These are phyloP conservation scores for Proteles cristata DNA, from an alignment of 2,113 vertebrate species.

Conservation along the genomic window DNA sequence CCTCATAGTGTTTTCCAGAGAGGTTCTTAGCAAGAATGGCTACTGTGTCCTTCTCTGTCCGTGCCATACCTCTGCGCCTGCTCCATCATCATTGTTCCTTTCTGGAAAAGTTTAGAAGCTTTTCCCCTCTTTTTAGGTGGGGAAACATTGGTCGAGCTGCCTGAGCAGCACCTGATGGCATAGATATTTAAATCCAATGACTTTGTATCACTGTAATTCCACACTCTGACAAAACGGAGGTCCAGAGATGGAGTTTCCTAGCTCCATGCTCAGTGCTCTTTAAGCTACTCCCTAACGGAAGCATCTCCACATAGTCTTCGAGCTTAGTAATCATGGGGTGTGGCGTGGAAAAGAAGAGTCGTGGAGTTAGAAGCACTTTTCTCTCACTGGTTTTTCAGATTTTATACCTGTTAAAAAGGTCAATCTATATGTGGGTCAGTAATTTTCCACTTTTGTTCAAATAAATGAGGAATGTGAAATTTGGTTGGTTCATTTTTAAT, in stretches of 20 bases:
- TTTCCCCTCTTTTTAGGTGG: neutral
- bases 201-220: slow-evolving; percentile 20
- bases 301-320: neutral
- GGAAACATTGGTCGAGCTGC: neutral
- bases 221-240: neutral
- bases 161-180: neutral
- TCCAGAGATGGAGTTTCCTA: neutral
- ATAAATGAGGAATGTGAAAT: slow-evolving; percentile 7
- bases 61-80: neutral
- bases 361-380: neutral
- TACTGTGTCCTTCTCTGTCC: neutral
- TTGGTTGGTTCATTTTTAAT: slow-evolving; percentile 41
- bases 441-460: slow-evolving; percentile 44
- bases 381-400: neutral
- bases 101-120: slow-evolving; percentile 1
- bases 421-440: neutral
- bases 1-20: neutral
- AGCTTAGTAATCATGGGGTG: neutral
- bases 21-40: neutral
- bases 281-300: neutral
- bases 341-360: neutral
- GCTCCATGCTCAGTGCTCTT: neutral
- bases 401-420: slow-evolving; percentile 16
- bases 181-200: slow-evolving; percentile 20
- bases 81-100: neutral